Evolutionary conservation across 2,888 invertebrate species (phyloP).

Genomic region (Stegophylla sp.): DNA sequence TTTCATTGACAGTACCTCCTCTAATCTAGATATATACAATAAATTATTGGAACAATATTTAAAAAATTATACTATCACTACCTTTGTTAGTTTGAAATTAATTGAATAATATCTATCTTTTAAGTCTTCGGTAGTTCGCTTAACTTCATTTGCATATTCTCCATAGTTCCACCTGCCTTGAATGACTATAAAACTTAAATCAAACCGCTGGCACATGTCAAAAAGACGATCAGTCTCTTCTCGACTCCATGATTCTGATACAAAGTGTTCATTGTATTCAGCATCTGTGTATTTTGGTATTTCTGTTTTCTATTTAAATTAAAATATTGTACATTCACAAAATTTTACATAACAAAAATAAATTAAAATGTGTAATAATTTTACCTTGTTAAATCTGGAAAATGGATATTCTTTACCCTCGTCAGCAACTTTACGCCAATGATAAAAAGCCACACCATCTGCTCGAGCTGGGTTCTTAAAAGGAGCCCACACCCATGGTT

Average conservation of each 20-base stretch:
- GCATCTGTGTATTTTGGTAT: constrained; percentile 87
- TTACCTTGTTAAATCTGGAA: constrained; percentile 93
- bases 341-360: constrained; percentile 8
- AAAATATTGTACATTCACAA: too few relatives aligned
- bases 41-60: constrained; percentile 4
- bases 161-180: constrained; percentile 80
- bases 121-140: constrained; percentile 88
- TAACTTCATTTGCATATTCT: constrained; percentile 78
- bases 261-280: constrained; percentile 88
- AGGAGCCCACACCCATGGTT: constrained; percentile 96
- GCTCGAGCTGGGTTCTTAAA: constrained; percentile 94
- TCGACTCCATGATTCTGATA: constrained; percentile 86
- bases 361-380: background rate
- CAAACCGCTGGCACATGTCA: constrained; percentile 87
- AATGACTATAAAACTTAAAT: constrained; percentile 90
- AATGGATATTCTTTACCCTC: constrained; percentile 96
- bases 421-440: constrained; percentile 91
- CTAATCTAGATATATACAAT: constrained; percentile 37
- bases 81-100: constrained; percentile 79
- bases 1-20: constrained; percentile 66
- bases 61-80: constrained; percentile 64
- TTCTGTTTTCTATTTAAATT: constrained; percentile 75
- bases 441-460: constrained; percentile 89
- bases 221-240: constrained; percentile 96
- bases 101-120: constrained; percentile 96